Evolutionary conservation across 2,113 vertebrate genomes (phyloP).

Genomic region (Bos indicus): DNA sequence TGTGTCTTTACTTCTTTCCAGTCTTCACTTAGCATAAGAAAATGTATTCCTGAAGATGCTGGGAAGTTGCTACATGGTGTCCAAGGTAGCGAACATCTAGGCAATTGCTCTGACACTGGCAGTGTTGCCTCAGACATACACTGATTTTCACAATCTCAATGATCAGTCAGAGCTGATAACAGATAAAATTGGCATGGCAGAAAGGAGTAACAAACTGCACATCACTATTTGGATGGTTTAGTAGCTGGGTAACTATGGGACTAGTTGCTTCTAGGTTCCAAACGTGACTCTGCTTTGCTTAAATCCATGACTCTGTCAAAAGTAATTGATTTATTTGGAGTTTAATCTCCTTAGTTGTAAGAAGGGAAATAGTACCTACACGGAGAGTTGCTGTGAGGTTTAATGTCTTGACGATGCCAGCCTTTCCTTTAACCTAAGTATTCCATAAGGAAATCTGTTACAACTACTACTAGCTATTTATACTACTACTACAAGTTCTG

Average conservation of each 20-base stretch:
- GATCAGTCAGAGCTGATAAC: background rate
- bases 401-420: background rate
- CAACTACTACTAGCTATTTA: no score
- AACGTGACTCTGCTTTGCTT: background rate
- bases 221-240: background rate
- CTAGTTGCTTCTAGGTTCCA: background rate
- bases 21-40: background rate
- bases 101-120: accelerated
- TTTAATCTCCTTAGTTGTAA: background rate
- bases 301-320: background rate
- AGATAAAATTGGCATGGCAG: background rate
- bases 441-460: background rate
- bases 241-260: background rate
- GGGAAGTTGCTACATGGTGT: accelerated
- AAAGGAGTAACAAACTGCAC: background rate
- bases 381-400: background rate
- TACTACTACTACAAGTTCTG: accelerated
- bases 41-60: background rate
- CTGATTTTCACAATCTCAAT: background rate
- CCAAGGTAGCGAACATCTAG: accelerated
- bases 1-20: background rate
- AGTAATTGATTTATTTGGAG: background rate
- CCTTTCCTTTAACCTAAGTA: background rate
- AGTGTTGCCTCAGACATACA: background rate
- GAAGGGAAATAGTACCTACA: background rate